phyloP scores from a whole-genome alignment of 2,797 vertebrate species.

The Phataginus tricuspis region DNA sequence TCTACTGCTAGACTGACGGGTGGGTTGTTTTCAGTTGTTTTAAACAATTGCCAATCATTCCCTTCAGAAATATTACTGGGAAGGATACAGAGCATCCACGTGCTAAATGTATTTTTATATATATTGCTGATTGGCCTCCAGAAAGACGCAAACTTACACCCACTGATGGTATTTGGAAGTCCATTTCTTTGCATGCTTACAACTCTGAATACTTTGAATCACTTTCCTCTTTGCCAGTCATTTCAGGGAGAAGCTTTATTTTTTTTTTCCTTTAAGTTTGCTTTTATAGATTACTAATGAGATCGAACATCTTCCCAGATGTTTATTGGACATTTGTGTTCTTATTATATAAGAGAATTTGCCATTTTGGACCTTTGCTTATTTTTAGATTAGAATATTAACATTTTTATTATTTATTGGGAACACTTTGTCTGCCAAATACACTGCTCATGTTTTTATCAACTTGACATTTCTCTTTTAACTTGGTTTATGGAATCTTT shows the following conservation, averaged over 20 bases:
- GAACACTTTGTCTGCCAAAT: constrained; percentile 20
- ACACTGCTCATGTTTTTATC: neutral
- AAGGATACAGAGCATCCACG: neutral
- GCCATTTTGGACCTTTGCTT: neutral
- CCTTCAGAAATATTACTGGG: neutral
- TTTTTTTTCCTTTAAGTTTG: neutral
- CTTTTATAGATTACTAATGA: neutral
- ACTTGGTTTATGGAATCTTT: neutral
- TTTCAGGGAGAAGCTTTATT: neutral
- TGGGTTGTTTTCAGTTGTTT: neutral
- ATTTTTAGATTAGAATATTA: constrained; percentile 15
- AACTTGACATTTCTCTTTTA: constrained; percentile 49
- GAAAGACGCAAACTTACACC: neutral
- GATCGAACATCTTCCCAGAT: neutral
- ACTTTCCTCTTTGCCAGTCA: neutral
- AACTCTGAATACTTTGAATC: neutral
- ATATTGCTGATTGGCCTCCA: neutral
- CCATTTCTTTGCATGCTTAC: neutral
- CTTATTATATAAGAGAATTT: constrained; percentile 32
- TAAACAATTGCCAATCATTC: neutral
- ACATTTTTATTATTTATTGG: neutral
- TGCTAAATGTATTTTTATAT: neutral
- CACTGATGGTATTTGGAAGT: neutral
- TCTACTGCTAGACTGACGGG: neutral
- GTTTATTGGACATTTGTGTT: neutral